Base-by-base conservation (phyloP, 1,140 invertebrate species). In the Drosophila repletoides region DNA sequence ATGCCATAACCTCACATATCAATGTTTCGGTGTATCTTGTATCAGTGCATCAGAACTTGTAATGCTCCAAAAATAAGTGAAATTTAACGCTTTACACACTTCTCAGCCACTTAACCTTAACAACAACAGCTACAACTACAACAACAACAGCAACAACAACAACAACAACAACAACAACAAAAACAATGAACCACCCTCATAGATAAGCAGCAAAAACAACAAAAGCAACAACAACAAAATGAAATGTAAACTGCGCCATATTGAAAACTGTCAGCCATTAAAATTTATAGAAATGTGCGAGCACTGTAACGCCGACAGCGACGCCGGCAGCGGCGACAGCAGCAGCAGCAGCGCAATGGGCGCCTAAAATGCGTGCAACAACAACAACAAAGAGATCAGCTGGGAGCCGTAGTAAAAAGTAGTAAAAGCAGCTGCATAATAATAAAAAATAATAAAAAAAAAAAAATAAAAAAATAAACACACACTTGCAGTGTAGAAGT, bases 201-300 rank as follows among this genome's bases (percentile, higher is more conserved):
- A 69, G 60, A 53, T 63, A 55, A 63, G 29, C 10, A 49, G 33
- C 12, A 4, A 17, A 15, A 28, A 19, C n/a, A 38, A 15, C 9
- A 21, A 10, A 31, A 5, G 5, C 2, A 45, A 51, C 29, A 63
- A 22, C n/a, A 26, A 60, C 34, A 24, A 34, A 69, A 69, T 52
- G 33, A 51, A 76, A 68, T 65, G 72, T 59, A 64, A 75, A 80
- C 71, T 71, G 67, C 72, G 79, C 66, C 66, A 69, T 69, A 69
- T 69, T 69, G 66, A 69, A 69, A 64, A 69, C 59, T 69, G 66
- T 69, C 66, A 64, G 66, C 66, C 66, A 69, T 69, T 69, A 69
- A 69, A 69, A 68, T 68, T 68, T 63, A 68, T 68, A 68, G 65
- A 63, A 68, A 68, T 68, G 59, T 68, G 65, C 65, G 48, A 67